Conservation (phyloP, 2,888 invertebrate genomes). For the Tachina lurida region DNA sequence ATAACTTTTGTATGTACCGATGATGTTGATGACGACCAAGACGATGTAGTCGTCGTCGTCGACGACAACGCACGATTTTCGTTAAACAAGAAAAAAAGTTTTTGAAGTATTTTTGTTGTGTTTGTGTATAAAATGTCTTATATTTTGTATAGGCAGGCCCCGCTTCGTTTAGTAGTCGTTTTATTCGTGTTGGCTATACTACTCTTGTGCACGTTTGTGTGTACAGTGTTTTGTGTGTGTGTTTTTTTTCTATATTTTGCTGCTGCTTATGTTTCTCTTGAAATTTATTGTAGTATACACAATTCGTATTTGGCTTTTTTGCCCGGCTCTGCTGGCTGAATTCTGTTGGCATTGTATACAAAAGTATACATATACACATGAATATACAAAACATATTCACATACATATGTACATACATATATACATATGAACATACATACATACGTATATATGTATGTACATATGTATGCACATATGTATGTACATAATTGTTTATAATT, state of each 20-base stretch:
- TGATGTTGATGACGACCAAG: slow-evolving; percentile 28
- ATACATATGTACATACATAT: too few relatives aligned
- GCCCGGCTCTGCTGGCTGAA: slow-evolving; percentile 14
- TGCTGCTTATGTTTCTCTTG: slow-evolving; percentile 59
- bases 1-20: slow-evolving; percentile 23
- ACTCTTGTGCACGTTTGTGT: not conserved
- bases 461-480: not conserved
- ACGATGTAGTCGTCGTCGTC: slow-evolving; percentile 22
- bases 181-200: slow-evolving; percentile 50
- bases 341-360: slow-evolving; percentile 20
- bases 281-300: slow-evolving; percentile 45
- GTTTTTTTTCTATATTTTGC: slow-evolving; percentile 30
- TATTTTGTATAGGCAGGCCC: slow-evolving; percentile 75
- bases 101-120: slow-evolving; percentile 58
- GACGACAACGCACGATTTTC: slow-evolving; percentile 49
- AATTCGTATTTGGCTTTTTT: slow-evolving; percentile 45
- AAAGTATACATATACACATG: too few relatives aligned
- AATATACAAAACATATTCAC: too few relatives aligned
- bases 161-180: slow-evolving; percentile 75
- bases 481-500: slow-evolving; percentile 35
- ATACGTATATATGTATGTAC: not conserved
- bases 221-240: slow-evolving; percentile 39
- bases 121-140: slow-evolving; percentile 52
- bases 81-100: slow-evolving; percentile 50
- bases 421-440: too few relatives aligned